These are phyloP conservation scores for Drosophila maculinotata DNA, from an alignment of 2,888 invertebrate species.

Conservation along the genomic window DNA sequence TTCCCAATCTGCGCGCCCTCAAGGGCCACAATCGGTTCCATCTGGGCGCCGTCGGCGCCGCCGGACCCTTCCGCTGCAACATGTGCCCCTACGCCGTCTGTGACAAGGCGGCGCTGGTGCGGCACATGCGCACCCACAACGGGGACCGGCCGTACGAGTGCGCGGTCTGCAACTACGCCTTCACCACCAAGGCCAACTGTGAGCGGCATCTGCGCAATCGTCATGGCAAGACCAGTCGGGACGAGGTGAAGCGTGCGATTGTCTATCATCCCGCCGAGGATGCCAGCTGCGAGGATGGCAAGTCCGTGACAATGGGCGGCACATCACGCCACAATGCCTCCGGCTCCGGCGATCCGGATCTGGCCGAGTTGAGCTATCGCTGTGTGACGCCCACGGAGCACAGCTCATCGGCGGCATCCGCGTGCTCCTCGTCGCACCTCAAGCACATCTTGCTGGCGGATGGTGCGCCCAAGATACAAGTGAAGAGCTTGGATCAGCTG, in stretches of 20 bases:
- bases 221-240: conserved; percentile 93
- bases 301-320: no score
- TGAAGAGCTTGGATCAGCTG: conserved; percentile 88
- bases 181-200: conserved; percentile 98
- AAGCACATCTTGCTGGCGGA: conserved; percentile 85
- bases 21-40: conserved; percentile 96
- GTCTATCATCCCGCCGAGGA: conserved; percentile 95
- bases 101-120: conserved; percentile 95
- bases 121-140: conserved; percentile 97
- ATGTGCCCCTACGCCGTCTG: conserved; percentile 94
- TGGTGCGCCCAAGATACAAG: conserved; percentile 86
- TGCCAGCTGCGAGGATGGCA: conserved; percentile 90
- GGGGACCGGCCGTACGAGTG: conserved; percentile 98
- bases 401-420: conserved; percentile 70
- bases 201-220: conserved; percentile 97
- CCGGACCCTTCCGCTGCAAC: conserved; percentile 94
- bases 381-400: conserved; percentile 64
- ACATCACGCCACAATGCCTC: no score
- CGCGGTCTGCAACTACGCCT: conserved; percentile 97
- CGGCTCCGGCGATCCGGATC: no score
- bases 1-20: conserved; percentile 94
- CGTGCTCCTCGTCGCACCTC: conserved; percentile 83
- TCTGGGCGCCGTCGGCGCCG: conserved; percentile 89
- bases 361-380: conserved; percentile 24
- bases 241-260: conserved; percentile 95